Evolutionary conservation across 2,113 vertebrate species (phyloP).

Genomic region (Parus major): DNA sequence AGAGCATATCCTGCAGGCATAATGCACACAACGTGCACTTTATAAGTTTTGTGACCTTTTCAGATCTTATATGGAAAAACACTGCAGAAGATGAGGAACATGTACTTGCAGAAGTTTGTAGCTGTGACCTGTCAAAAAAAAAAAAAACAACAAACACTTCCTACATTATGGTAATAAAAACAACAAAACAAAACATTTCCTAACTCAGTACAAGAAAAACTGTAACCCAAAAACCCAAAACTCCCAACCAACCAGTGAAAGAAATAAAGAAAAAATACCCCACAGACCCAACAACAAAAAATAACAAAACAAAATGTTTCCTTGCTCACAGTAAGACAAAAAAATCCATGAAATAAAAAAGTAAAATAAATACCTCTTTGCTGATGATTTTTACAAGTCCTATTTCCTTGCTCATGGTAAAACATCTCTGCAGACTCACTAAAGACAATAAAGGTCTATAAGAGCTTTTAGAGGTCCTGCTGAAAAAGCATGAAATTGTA

Average conservation of each 20-base stretch:
- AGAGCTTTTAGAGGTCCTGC: not conserved
- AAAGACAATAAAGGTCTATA: not conserved
- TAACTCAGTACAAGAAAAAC: not conserved
- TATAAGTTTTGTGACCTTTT: not conserved
- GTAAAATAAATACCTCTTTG: not conserved
- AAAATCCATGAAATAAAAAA: not conserved
- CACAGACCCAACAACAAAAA: not conserved
- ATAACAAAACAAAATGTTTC: not conserved
- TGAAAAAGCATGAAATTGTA: not conserved
- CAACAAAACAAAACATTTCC: not conserved
- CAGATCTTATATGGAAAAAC: not conserved
- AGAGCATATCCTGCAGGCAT: not conserved
- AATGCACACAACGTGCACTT: not conserved
- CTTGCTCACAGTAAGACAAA: not conserved
- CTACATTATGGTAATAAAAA: not conserved
- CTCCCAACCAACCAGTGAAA: not conserved
- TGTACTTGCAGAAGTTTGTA: not conserved
- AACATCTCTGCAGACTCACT: not conserved
- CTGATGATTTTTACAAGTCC: not conserved
- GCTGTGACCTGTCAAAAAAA: not conserved
- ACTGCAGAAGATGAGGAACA: not conserved
- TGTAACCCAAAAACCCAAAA: accelerated
- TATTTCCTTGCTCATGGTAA: not conserved
- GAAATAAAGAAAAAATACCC: not conserved
- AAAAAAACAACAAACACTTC: too few relatives aligned